Conservation (phyloP, 2,888 invertebrate genomes). For the Platypus cylindrus region DNA sequence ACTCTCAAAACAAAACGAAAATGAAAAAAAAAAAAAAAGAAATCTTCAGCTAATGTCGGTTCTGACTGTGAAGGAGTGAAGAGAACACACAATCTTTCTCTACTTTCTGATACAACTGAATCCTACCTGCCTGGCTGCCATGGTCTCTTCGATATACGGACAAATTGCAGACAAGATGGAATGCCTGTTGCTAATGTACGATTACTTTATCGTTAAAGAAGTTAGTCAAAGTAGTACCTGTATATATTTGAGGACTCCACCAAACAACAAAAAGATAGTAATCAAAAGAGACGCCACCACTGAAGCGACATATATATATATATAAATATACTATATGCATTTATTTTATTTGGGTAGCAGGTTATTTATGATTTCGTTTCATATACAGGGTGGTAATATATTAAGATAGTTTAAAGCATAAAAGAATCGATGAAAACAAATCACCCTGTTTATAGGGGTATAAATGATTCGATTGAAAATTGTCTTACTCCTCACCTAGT, state of each 20-base stretch:
- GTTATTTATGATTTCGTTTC: conserved; percentile 13
- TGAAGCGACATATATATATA: too few species aligned
- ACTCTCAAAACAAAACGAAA: conserved; percentile 18
- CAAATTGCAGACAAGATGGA: conserved; percentile 26
- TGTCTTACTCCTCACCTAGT: conserved; percentile 60
- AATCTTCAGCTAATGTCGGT: too few species aligned
- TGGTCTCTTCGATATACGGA: too few species aligned
- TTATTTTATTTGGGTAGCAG: conserved; percentile 18
- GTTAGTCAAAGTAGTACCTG: too few species aligned
- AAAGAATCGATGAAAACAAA: conserved; percentile 6
- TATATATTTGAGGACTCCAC: too few species aligned
- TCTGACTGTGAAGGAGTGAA: too few species aligned
- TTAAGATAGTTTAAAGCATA: conserved; percentile 3
- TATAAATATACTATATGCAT: conserved; percentile 23
- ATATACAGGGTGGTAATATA: conserved; percentile 7
- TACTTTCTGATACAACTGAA: too few species aligned
- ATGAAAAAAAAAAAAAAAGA: too few species aligned
- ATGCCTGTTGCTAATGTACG: conserved; percentile 21
- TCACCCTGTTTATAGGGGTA: not conserved
- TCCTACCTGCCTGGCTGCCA: not conserved
- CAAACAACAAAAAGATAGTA: too few species aligned
- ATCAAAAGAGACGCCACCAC: too few species aligned
- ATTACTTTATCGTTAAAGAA: conserved; percentile 21
- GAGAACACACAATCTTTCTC: too few species aligned
- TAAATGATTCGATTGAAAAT: not conserved